Evolutionary conservation across 2,113 vertebrate genomes (phyloP).

Genomic region (Tetrax tetrax): DNA sequence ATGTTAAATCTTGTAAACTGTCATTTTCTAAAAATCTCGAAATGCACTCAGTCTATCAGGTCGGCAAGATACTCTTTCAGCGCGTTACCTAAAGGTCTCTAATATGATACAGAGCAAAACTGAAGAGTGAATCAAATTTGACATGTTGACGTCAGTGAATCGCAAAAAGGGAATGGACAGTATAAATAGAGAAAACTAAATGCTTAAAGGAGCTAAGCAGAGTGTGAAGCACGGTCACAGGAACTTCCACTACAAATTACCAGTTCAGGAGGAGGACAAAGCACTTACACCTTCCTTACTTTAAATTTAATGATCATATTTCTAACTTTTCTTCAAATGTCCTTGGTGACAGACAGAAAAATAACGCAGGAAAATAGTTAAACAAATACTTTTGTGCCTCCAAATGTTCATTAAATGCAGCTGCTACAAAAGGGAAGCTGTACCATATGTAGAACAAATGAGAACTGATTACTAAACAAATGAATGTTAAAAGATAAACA

Average conservation of each 20-base stretch:
- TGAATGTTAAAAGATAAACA: slow-evolving; percentile 26
- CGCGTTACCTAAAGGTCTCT: slow-evolving; percentile 45
- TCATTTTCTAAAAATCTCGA: slow-evolving; percentile 23
- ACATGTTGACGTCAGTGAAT: slow-evolving; percentile 58
- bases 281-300: slow-evolving; percentile 19
- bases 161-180: slow-evolving; percentile 47
- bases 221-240: slow-evolving; percentile 62
- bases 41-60: background rate
- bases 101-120: slow-evolving; percentile 52
- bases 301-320: background rate
- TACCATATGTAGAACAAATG: slow-evolving; percentile 45
- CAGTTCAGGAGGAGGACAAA: slow-evolving; percentile 65
- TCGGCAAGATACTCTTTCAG: slow-evolving; percentile 15
- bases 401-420: slow-evolving; percentile 41
- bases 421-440: slow-evolving; percentile 25
- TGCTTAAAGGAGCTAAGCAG: slow-evolving; percentile 70
- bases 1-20: background rate
- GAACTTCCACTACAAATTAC: slow-evolving; percentile 53
- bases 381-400: slow-evolving; percentile 28
- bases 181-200: slow-evolving; percentile 61
- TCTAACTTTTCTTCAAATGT: background rate
- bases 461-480: slow-evolving; percentile 61
- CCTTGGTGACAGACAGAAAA: background rate
- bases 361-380: background rate
- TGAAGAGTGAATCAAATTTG: slow-evolving; percentile 47